Conservation (phyloP, 2,888 invertebrate genomes). For the Rotaria socialis region DNA sequence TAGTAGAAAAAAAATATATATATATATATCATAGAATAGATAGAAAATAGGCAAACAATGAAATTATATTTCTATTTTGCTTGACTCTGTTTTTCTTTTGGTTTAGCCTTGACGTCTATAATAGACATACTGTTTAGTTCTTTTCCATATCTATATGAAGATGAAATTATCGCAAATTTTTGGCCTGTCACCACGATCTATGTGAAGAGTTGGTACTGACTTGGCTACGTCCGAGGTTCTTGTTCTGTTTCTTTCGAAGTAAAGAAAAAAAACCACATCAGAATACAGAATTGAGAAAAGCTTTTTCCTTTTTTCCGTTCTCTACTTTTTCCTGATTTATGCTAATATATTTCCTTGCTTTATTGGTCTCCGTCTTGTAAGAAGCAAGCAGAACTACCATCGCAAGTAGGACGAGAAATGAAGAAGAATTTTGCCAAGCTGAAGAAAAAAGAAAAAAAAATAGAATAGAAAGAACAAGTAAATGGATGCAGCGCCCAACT, state of each 20-base stretch:
- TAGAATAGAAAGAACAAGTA: neutral
- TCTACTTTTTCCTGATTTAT: neutral
- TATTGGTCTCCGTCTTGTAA: neutral
- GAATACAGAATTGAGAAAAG: neutral
- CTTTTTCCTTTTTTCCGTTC: neutral
- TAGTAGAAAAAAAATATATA: no score
- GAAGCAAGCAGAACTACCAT: neutral
- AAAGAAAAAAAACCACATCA: neutral
- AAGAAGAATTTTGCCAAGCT: neutral
- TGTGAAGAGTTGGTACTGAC: neutral
- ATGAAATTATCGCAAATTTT: neutral
- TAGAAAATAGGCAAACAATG: neutral
- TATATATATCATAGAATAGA: neutral
- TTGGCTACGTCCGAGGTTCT: neutral
- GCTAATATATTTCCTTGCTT: neutral
- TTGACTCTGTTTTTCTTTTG: neutral
- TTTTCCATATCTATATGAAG: neutral
- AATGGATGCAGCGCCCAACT: neutral
- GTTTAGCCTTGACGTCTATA: neutral
- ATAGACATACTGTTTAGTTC: neutral
- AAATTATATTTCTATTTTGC: neutral
- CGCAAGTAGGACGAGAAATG: neutral
- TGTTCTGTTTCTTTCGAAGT: neutral
- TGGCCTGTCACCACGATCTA: neutral
- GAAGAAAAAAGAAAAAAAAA: neutral